Percentiles rank a stretch among this genome's conserved stretches.
Evolutionary conservation across 2,797 vertebrate genomes (phyloP).

Genomic region (Peromyscus eremicus): DNA sequence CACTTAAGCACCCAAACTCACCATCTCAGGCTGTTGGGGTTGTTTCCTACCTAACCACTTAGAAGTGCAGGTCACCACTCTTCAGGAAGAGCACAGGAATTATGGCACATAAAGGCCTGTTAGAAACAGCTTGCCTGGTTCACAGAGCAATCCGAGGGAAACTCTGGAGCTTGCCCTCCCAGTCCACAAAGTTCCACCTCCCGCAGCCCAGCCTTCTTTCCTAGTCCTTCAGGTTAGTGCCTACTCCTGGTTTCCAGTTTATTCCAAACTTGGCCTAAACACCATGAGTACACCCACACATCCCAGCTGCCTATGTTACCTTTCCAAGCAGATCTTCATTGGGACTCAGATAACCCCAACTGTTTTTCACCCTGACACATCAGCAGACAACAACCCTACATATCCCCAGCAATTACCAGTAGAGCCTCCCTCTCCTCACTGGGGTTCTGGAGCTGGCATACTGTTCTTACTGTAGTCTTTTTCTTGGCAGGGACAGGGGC

Average conservation of each 20-base stretch:
- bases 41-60: constrained; percentile 5
- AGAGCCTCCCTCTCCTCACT: not conserved
- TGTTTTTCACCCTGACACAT: not conserved
- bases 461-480: not conserved
- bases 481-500: not conserved
- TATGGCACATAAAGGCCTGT: not conserved
- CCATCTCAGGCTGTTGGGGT: not conserved
- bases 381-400: not conserved
- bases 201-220: not conserved
- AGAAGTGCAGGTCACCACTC: too few species aligned
- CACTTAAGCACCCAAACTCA: not conserved
- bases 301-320: not conserved
- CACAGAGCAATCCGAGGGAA: not conserved
- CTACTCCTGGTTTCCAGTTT: not conserved
- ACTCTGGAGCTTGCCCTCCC: not conserved
- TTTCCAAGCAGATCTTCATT: constrained; percentile 1
- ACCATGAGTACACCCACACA: not conserved
- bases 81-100: not conserved
- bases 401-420: not conserved
- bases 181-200: not conserved
- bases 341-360: not conserved
- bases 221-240: not conserved
- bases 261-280: not conserved
- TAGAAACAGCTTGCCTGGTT: not conserved
- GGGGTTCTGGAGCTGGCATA: not conserved